Evolutionary conservation across 2,113 vertebrate genomes (phyloP).

Genomic region (Rhinolophus sinicus): DNA sequence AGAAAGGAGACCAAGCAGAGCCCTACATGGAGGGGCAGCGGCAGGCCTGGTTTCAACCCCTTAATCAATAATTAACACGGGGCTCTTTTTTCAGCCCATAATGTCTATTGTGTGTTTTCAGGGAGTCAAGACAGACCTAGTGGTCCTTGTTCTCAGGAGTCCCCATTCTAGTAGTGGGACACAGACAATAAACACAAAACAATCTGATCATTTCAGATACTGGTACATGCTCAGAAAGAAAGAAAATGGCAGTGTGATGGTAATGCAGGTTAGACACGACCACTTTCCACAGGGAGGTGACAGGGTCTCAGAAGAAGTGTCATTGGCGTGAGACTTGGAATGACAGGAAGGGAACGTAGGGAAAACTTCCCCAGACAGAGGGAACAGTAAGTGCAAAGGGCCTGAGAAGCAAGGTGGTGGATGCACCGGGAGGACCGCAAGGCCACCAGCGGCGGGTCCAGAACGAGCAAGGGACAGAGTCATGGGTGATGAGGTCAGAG

Average conservation of each 20-base stretch:
- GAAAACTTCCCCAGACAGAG: not conserved
- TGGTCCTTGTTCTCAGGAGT: not conserved
- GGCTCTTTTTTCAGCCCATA: not conserved
- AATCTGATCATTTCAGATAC: not conserved
- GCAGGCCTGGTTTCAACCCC: not conserved
- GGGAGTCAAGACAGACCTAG: not conserved
- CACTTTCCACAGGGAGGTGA: not conserved
- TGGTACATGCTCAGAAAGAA: too few species aligned
- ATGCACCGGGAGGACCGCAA: rapidly evolving
- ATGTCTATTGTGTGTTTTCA: not conserved
- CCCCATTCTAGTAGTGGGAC: not conserved
- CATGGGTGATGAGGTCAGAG: not conserved
- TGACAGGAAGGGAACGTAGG: not conserved
- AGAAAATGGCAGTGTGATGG: not conserved
- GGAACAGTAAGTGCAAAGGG: not conserved
- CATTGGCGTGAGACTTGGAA: not conserved
- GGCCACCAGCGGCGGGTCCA: not conserved
- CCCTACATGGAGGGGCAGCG: rapidly evolving
- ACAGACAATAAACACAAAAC: not conserved
- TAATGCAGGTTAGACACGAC: rapidly evolving
- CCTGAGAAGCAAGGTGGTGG: not conserved
- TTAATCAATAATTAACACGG: not conserved
- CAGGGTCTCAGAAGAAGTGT: not conserved
- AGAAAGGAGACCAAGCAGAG: not conserved
- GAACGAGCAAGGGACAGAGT: not conserved